Conservation (phyloP, 2,888 invertebrate species). For the Cantharis flavilabris region DNA sequence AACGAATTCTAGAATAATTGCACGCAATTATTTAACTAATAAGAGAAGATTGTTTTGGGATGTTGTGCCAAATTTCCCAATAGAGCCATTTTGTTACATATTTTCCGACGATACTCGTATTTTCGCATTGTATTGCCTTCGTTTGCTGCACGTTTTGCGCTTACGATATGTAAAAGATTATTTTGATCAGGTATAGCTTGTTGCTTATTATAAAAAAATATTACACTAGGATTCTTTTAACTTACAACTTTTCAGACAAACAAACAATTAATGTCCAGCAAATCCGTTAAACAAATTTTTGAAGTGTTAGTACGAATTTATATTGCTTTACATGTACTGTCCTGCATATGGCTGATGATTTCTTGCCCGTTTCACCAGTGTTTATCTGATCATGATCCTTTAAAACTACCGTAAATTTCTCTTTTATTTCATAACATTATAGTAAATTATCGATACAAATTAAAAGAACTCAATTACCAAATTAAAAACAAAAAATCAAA, state of each 20-base stretch:
- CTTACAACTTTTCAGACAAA: not conserved
- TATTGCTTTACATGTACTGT: constrained; percentile 51
- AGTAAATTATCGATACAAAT: too few species aligned
- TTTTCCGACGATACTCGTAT: not conserved
- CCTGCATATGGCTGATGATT: constrained; percentile 58
- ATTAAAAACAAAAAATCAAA: too few species aligned
- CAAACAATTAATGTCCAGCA: not conserved
- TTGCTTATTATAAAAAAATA: too few species aligned
- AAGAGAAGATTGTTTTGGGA: constrained; percentile 5
- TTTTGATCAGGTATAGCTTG: constrained; percentile 1
- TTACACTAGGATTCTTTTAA: not conserved
- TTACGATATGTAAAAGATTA: constrained; percentile 4
- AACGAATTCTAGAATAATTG: not conserved
- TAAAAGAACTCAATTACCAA: too few species aligned
- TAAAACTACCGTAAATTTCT: not conserved
- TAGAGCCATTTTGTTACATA: not conserved
- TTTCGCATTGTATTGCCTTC: not conserved
- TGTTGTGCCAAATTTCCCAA: constrained; percentile 7
- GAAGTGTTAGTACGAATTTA: not conserved
- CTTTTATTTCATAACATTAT: not conserved
- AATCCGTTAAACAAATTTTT: not conserved
- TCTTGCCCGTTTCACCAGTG: constrained; percentile 53
- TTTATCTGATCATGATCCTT: not conserved
- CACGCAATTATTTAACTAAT: constrained; percentile 3
- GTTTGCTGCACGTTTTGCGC: constrained; percentile 9